Base-by-base conservation (phyloP, 2,797 vertebrate species). In the Artibeus lituratus region DNA sequence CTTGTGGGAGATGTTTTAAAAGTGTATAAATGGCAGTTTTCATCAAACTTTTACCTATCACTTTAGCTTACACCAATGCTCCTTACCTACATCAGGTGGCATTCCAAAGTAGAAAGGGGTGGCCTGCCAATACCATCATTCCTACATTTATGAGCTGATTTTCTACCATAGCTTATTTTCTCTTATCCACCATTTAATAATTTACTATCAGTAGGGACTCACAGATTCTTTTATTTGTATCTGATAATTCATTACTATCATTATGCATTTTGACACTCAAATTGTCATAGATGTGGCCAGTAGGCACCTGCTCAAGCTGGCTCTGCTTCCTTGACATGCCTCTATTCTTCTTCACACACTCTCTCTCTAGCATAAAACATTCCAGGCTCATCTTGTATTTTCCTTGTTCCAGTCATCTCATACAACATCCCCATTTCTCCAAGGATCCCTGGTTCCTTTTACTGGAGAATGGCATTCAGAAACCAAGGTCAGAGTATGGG, bases 41-140 rank as follows among this genome's bases (percentile, higher is more conserved):
- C 42, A 87, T 49, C 73, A 78, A 67, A 80, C 35, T 21, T 59
- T 18, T 10, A 18, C 49, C 32, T 15, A 59, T 35, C 47, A 2
- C 22, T 55, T 39, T 10, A 32, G 59, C 44, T 26, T 15, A 51
- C 19, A 16, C 12, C 10, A 21, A 7, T 21, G 14, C 22, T 32
- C 29, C 37, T 35, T 8, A 29, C 32, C 9, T 39, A 51, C 47
- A 14, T 42, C 26, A 0, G n/a, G 44, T 15, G 44, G 19, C 21
- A 14, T 32, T 35, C 19, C 2, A 0, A 3, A 6, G n/a, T 3
- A 35, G 37, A 11, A 2, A 32, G 8, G 18, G 2, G 12, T 11
- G 15, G 5, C n/a, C 2, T 7, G n/a, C 49, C 22, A n/a, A 7
- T 32, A 35, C 44, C 4, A 1, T 22, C 82, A 70, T 21, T 73